These are phyloP conservation scores for Listronotus oregonensis DNA, from an alignment of 1,140 invertebrate genomes.

Conservation along the genomic window DNA sequence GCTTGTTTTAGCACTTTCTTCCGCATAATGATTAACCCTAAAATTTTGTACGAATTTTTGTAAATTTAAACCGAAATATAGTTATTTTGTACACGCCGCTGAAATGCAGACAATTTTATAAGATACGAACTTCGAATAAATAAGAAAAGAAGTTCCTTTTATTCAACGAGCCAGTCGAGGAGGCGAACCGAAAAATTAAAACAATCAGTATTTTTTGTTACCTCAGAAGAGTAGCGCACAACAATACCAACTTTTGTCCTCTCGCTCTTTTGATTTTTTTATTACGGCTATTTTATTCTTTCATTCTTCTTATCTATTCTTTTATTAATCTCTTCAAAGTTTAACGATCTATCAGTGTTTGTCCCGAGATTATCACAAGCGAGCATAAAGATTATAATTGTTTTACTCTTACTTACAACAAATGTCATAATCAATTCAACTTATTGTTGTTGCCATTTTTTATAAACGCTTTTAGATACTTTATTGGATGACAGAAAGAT, in stretches of 20 bases:
- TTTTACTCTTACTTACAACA: background rate
- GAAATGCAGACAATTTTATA: constrained; percentile 22
- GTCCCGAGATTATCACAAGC: background rate
- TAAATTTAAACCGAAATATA: too few species aligned
- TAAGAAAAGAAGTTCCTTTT: constrained; percentile 9
- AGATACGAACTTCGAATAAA: constrained; percentile 5
- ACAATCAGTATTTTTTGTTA: constrained; percentile 26
- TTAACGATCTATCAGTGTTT: constrained; percentile 15
- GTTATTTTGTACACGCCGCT: background rate
- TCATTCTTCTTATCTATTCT: constrained; percentile 6
- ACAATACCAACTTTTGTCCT: constrained; percentile 24
- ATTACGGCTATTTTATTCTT: constrained; percentile 15
- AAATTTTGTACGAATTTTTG: too few species aligned
- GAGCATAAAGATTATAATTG: constrained; percentile 13
- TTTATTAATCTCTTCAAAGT: constrained; percentile 31
- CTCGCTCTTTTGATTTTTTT: constrained; percentile 13
- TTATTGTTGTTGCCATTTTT: too few species aligned
- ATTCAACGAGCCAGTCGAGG: constrained; percentile 19
- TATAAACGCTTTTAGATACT: too few species aligned
- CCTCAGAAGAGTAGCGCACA: constrained; percentile 16
- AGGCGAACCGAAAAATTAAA: constrained; percentile 33
- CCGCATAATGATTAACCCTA: too few species aligned
- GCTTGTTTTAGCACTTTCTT: too few species aligned
- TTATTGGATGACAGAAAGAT: too few species aligned
- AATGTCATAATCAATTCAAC: too few species aligned